Evolutionary conservation across 2,888 invertebrate genomes (phyloP).

Genomic region (Lingula anatina): DNA sequence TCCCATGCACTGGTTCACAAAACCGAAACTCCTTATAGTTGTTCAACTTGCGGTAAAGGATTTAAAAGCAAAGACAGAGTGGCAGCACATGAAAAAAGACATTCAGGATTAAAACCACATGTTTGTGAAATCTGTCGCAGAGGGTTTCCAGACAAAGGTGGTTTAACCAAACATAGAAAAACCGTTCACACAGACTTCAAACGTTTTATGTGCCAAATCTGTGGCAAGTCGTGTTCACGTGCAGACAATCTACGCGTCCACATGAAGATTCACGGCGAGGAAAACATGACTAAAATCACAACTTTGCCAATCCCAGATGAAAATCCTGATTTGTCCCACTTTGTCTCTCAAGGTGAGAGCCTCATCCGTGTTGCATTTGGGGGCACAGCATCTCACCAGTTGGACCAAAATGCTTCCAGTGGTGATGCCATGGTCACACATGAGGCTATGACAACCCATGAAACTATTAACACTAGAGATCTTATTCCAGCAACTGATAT

Average conservation of each 20-base stretch:
- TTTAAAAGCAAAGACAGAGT: slow-evolving; percentile 41
- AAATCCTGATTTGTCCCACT: no score
- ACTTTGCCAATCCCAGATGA: no score
- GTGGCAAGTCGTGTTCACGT: slow-evolving; percentile 34
- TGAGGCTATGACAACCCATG: no score
- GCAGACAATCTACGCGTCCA: slow-evolving; percentile 41
- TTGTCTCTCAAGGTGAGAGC: no score
- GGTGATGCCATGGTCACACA: no score
- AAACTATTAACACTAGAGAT: no score
- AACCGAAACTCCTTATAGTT: slow-evolving; percentile 26
- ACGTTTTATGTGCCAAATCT: slow-evolving; percentile 35
- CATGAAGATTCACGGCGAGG: slow-evolving; percentile 20
- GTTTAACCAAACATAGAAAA: slow-evolving; percentile 36
- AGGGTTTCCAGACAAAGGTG: slow-evolving; percentile 39
- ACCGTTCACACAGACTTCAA: slow-evolving; percentile 35
- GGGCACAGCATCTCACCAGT: no score
- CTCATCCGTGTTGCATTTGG: no score
- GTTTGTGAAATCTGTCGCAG: slow-evolving; percentile 21
- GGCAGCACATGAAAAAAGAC: slow-evolving; percentile 26
- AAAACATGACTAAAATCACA: slow-evolving; percentile 9
- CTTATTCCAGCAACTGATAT: no score
- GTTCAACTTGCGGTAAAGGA: slow-evolving; percentile 30
- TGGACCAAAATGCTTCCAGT: no score
- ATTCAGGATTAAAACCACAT: slow-evolving; percentile 20
- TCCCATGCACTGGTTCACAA: slow-evolving; percentile 36